phyloP scores from a whole-genome alignment of 2,113 vertebrate species.

The Pao palembangensis region DNA sequence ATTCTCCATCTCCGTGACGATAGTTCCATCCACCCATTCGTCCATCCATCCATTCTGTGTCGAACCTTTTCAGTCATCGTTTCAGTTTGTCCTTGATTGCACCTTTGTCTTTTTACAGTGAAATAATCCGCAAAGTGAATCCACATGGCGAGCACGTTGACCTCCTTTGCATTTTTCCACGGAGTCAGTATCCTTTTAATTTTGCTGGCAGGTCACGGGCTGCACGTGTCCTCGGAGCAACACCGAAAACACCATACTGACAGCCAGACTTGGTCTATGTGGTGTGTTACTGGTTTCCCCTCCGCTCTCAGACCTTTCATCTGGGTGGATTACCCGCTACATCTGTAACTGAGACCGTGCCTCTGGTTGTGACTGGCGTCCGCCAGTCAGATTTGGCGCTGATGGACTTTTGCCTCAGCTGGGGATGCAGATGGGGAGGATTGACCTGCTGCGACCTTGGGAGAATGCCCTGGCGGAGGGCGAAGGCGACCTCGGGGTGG shows the following conservation, averaged over 20 bases:
- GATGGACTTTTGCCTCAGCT: constrained; percentile 39
- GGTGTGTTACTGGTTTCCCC: constrained; percentile 17
- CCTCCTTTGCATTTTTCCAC: not conserved
- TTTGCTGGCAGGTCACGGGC: constrained; percentile 2
- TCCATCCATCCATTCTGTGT: too few relatives aligned
- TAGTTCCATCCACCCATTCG: too few relatives aligned
- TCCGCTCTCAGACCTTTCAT: constrained; percentile 26
- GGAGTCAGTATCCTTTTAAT: not conserved
- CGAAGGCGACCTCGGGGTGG: constrained; percentile 58
- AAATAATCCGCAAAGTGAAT: too few relatives aligned
- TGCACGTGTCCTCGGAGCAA: not conserved
- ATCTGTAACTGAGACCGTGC: constrained; percentile 14
- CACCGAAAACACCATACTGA: constrained; percentile 16
- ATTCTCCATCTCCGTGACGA: too few relatives aligned
- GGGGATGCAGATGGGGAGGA: constrained; percentile 65
- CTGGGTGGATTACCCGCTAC: constrained; percentile 27
- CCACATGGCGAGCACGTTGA: too few relatives aligned
- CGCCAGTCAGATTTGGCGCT: constrained; percentile 48
- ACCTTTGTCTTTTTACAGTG: too few relatives aligned
- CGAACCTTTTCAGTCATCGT: too few relatives aligned
- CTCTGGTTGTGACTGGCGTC: constrained; percentile 29
- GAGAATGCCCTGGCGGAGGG: constrained; percentile 56
- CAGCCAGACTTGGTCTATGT: constrained; percentile 24
- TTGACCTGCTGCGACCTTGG: constrained; percentile 71
- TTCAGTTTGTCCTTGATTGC: too few relatives aligned